Evolutionary conservation across 2,888 invertebrate genomes (phyloP).

Genomic region (Nasonovia ribisnigri): DNA sequence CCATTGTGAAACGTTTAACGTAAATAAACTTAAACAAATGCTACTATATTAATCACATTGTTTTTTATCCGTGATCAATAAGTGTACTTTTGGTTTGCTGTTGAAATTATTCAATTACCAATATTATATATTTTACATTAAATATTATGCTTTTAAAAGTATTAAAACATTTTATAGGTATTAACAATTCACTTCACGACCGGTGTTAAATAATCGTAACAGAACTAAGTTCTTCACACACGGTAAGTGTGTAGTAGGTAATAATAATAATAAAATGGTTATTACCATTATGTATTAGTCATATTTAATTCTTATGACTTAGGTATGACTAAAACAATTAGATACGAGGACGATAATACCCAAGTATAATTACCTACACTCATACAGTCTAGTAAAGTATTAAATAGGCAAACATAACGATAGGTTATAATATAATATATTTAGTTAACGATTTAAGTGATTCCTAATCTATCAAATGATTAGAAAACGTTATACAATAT

Average conservation of each 20-base stretch:
- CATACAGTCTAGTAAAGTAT: not conserved
- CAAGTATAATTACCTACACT: not conserved
- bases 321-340: not conserved
- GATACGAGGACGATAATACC: not conserved
- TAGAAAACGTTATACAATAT: not conserved
- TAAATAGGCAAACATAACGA: not conserved
- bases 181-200: not conserved
- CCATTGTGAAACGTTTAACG: not conserved
- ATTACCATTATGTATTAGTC: not conserved
- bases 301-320: not conserved
- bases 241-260: not conserved
- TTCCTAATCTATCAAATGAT: not conserved
- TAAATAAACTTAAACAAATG: not conserved
- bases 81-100: not conserved
- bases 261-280: not conserved
- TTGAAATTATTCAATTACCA: not conserved
- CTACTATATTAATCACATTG: no score
- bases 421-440: not conserved
- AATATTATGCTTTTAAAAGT: not conserved
- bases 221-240: not conserved
- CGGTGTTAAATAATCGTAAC: not conserved
- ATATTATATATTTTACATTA: no score
- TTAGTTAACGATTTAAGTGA: not conserved
- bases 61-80: not conserved
- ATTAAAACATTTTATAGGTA: not conserved